These are phyloP conservation scores for Brachionichthys hirsutus DNA, from an alignment of 2,113 vertebrate species.

Conservation along the genomic window DNA sequence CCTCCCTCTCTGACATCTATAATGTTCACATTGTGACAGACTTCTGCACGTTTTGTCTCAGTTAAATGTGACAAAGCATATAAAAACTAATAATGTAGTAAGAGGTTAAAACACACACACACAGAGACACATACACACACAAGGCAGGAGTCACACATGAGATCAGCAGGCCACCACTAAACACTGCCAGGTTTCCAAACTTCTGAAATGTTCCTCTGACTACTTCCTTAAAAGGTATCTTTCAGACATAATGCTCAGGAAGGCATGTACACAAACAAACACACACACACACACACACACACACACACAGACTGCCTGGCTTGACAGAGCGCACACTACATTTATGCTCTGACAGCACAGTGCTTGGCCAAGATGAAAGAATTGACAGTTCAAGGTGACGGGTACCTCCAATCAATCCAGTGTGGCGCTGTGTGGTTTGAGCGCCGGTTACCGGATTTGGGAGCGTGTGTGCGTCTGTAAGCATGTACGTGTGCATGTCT, in stretches of 20 bases:
- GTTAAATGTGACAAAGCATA: too few relatives aligned
- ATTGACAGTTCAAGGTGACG: conserved; percentile 71
- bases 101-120: too few relatives aligned
- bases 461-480: conserved; percentile 14
- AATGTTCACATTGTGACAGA: too few relatives aligned
- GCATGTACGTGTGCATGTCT: conserved; percentile 34
- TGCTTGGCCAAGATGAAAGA: conserved; percentile 56
- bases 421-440: conserved; percentile 42
- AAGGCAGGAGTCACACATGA: not conserved
- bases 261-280: conserved; percentile 4
- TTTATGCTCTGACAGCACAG: conserved; percentile 59
- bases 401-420: conserved; percentile 53
- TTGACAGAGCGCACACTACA: conserved; percentile 46
- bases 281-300: conserved; percentile 14
- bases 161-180: conserved; percentile 13
- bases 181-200: not conserved
- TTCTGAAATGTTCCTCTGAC: conserved; percentile 17
- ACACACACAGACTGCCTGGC: conserved; percentile 18
- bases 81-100: too few relatives aligned
- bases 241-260: not conserved
- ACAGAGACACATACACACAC: not conserved
- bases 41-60: too few relatives aligned
- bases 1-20: too few relatives aligned
- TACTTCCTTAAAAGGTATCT: conserved; percentile 9
- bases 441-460: conserved; percentile 30